A percentile compares a stretch with the other conserved stretches of the same genome.
phyloP scores from a whole-genome alignment of 53 echinoderm and acorn worm species.

The Temnopleurus reevesii region DNA sequence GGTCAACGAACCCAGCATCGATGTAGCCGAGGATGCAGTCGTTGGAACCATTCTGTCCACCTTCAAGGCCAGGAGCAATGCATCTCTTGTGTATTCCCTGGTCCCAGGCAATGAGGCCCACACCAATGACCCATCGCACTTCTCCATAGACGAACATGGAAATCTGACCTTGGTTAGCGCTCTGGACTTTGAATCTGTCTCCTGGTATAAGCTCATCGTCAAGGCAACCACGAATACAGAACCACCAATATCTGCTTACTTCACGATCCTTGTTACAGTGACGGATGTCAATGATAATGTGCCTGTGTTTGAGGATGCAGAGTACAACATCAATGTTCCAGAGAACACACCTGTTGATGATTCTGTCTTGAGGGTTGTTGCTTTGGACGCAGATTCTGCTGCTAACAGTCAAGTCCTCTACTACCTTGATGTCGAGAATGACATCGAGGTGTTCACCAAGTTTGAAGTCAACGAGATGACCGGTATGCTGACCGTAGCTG shows the following conservation, averaged over 20 bases:
- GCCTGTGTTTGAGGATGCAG: slow-evolving; percentile 78
- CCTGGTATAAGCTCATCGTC: slow-evolving; percentile 84
- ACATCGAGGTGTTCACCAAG: slow-evolving; percentile 68
- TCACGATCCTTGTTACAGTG: slow-evolving; percentile 72
- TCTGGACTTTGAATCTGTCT: slow-evolving; percentile 81
- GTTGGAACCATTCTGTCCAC: slow-evolving; percentile 72
- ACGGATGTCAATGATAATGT: slow-evolving; percentile 90
- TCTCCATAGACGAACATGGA: slow-evolving; percentile 82
- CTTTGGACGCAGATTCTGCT: slow-evolving; percentile 73
- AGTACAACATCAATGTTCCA: slow-evolving; percentile 73
- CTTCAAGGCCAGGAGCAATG: slow-evolving; percentile 65
- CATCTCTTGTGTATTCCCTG: slow-evolving; percentile 68
- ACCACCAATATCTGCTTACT: slow-evolving; percentile 74
- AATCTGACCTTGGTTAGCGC: slow-evolving; percentile 74
- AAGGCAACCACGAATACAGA: slow-evolving; percentile 67
- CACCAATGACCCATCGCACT: slow-evolving; percentile 84
- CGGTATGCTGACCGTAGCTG: slow-evolving; percentile 67
- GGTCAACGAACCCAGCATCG: slow-evolving; percentile 63
- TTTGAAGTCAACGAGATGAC: slow-evolving; percentile 79
- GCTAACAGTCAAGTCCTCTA: slow-evolving; percentile 70
- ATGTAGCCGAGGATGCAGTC: slow-evolving; percentile 70
- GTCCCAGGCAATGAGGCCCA: slow-evolving; percentile 82
- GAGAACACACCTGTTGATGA: slow-evolving; percentile 73
- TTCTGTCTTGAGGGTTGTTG: slow-evolving; percentile 72
- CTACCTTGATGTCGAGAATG: slow-evolving; percentile 66